Base-by-base conservation (phyloP, 2,797 vertebrate genomes). In the Coccyzus lansbergi region DNA sequence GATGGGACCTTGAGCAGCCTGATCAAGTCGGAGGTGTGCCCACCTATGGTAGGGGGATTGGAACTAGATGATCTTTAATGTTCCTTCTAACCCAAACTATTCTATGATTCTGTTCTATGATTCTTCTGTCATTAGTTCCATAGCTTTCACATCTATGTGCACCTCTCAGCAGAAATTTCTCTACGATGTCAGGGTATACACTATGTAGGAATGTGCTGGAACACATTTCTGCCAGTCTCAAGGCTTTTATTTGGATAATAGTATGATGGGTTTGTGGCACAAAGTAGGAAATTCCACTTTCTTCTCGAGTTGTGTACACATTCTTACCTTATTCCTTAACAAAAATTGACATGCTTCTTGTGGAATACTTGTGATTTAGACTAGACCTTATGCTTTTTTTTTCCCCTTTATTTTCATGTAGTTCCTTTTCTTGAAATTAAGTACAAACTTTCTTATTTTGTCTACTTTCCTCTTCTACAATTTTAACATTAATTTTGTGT, bases 371-470 rank as follows among this genome's bases (percentile, higher is more conserved):
- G 15, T 7, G 34, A 26, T 79, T 78, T 70, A 60, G 29, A 77
- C 21, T 0, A 0, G 2, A n/a, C 31, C 6, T 38, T 72, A 13
- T 5, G 5, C 1, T 25, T 14, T 46, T 63, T 63, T 25, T 42
- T n/a, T 4, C 9, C 2, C 24, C 8, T 1, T 44, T 44, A 15
- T 62, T 56, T 81, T 85, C 7, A 44, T 49, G 10, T 11, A 21
- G 19, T 83, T 62, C 6, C 2, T 0, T 8, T 88, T 84, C 52
- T 48, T 65, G 21, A 58, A 81, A 84, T 29, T 12, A 70, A 51
- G 3, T 38, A 71, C 11, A 56, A 82, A 56, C 2, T 40, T 62
- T 19, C 8, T 79, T 70, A 42, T 48, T 81, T 85, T 90, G 5
- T 6, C 7, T 64, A 2, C n/a, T 68, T 63, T 80, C 3, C 44